These are phyloP conservation scores for Zingel zingel DNA, from an alignment of 2,113 vertebrate genomes.

Conservation along the genomic window DNA sequence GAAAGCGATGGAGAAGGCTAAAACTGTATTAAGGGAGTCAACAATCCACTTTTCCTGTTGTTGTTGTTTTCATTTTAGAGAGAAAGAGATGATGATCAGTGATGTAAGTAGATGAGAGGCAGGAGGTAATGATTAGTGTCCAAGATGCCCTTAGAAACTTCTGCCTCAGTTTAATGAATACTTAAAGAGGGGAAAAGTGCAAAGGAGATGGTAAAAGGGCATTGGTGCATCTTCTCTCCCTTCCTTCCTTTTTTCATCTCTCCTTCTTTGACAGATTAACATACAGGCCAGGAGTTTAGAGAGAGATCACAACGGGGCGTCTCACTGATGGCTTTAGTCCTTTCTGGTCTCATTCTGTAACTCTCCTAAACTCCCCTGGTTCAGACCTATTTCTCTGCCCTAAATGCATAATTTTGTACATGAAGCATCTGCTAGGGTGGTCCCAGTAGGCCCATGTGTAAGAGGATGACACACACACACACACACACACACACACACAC, in stretches of 20 bases:
- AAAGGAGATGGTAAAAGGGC: constrained; percentile 15
- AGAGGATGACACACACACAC: constrained; percentile 42
- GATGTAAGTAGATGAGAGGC: constrained; percentile 31
- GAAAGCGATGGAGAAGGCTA: constrained; percentile 4
- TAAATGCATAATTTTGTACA: constrained; percentile 80
- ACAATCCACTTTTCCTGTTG: constrained; percentile 28
- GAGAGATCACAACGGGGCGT: constrained; percentile 22
- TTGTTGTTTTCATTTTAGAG: constrained; percentile 26
- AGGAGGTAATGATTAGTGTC: constrained; percentile 43
- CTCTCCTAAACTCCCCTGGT: constrained; percentile 55
- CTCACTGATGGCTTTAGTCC: constrained; percentile 47
- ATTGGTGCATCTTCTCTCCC: neutral
- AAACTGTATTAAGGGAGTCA: constrained; percentile 23
- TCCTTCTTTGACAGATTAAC: constrained; percentile 9
- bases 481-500: constrained; percentile 31
- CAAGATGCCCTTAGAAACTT: constrained; percentile 31
- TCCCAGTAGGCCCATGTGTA: constrained; percentile 61
- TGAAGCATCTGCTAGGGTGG: constrained; percentile 79
- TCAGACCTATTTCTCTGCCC: constrained; percentile 78
- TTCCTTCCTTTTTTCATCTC: neutral
- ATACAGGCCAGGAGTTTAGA: constrained; percentile 26
- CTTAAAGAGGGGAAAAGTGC: constrained; percentile 32
- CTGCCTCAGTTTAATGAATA: constrained; percentile 53
- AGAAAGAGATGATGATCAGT: constrained; percentile 19
- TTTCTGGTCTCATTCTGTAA: constrained; percentile 66